phyloP scores from a whole-genome alignment of 2,113 vertebrate species.

The Myodes glareolus region DNA sequence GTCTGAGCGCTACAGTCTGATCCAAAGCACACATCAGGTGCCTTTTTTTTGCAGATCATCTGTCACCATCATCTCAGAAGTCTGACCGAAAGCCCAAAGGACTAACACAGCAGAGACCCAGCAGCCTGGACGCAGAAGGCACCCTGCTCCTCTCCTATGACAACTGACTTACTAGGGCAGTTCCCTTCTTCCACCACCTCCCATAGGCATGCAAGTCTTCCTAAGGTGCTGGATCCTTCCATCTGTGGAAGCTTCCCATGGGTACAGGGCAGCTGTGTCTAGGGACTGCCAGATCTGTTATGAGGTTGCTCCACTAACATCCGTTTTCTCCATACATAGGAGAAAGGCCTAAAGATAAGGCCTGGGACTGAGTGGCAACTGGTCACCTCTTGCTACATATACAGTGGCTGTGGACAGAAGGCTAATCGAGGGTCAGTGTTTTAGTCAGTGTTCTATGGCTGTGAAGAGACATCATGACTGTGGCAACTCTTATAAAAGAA shows the following conservation, averaged over 20 bases:
- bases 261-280: neutral
- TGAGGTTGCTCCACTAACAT: neutral
- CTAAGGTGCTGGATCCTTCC: neutral
- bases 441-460: neutral
- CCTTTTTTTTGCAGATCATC: fast-evolving
- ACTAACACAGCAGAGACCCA: neutral
- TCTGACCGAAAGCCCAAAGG: neutral
- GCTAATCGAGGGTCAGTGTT: neutral
- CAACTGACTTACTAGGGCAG: neutral
- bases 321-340: neutral
- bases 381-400: neutral
- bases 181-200: neutral
- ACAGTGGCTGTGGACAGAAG: neutral
- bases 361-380: too few species aligned
- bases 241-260: neutral
- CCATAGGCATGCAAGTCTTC: neutral
- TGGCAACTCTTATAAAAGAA: neutral
- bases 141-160: neutral
- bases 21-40: neutral
- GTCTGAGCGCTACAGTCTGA: fast-evolving
- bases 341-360: neutral
- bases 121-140: neutral
- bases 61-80: neutral
- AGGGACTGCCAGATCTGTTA: too few species aligned
- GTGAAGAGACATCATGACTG: neutral